Evolutionary conservation across 2,797 vertebrate genomes (phyloP).

Genomic region (Agapornis canus): DNA sequence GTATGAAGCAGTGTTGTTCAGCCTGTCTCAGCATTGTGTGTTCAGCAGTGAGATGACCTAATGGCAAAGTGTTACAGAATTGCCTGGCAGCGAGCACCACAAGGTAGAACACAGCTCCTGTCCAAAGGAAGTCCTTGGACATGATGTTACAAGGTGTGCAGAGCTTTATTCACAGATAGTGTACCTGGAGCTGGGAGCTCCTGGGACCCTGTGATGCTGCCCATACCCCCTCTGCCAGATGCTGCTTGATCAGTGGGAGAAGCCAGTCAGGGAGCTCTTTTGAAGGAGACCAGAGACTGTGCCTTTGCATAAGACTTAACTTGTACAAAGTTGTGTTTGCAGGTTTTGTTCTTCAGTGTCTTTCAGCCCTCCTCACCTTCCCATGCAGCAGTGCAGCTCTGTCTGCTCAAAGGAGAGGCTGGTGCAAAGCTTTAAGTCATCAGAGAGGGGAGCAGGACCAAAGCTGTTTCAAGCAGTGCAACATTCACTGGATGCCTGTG

Average conservation of each 20-base stretch:
- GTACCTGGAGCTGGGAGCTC: not conserved
- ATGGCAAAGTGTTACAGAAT: not conserved
- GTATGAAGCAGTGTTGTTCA: not conserved
- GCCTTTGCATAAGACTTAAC: not conserved
- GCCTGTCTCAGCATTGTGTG: not conserved
- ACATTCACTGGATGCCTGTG: not conserved
- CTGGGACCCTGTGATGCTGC: not conserved
- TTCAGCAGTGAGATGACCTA: not conserved
- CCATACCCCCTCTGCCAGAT: not conserved
- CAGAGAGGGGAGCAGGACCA: not conserved
- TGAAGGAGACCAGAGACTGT: not conserved
- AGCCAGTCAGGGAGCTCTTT: not conserved
- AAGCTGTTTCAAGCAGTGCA: not conserved
- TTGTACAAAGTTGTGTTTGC: not conserved
- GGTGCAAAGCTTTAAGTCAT: not conserved
- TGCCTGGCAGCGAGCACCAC: not conserved
- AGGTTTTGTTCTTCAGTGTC: not conserved
- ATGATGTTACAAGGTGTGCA: not conserved
- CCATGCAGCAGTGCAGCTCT: not conserved
- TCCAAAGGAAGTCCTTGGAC: not conserved
- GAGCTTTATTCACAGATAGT: not conserved
- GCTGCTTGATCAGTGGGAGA: not conserved
- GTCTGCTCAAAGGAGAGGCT: not conserved
- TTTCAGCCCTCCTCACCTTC: not conserved
- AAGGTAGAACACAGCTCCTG: not conserved